Conservation (phyloP, 2,113 vertebrate genomes). For the Solea senegalensis region DNA sequence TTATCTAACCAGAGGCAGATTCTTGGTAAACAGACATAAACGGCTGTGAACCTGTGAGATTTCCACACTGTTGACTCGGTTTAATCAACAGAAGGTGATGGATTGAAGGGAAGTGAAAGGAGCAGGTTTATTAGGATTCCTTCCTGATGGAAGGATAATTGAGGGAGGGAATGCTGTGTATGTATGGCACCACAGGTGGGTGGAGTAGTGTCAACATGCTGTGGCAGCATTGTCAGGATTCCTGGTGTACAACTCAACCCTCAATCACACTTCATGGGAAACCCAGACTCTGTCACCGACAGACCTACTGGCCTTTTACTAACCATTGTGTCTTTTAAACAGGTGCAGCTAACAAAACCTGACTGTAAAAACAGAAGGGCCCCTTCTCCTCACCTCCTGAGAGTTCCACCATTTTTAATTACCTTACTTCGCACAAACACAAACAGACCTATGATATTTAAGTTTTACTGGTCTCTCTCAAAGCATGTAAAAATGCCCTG, state of each 20-base stretch:
- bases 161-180: constrained; percentile 57
- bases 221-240: constrained; percentile 68
- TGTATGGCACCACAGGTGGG: constrained; percentile 66
- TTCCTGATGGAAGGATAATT: constrained; percentile 75
- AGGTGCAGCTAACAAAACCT: constrained; percentile 3
- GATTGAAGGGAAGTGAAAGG: constrained; percentile 64
- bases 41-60: constrained; percentile 59
- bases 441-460: background rate
- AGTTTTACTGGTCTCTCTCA: background rate
- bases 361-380: constrained; percentile 27
- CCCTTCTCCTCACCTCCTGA: constrained; percentile 2
- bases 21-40: constrained; percentile 86
- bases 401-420: constrained; percentile 22
- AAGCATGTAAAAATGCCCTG: constrained; percentile 29
- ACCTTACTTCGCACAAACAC: background rate
- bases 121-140: constrained; percentile 78
- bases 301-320: background rate
- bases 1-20: constrained; percentile 71
- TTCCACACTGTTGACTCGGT: constrained; percentile 61
- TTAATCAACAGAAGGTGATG: constrained; percentile 59
- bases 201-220: constrained; percentile 61
- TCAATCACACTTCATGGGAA: constrained; percentile 49
- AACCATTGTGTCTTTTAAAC: constrained; percentile 1
- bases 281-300: constrained; percentile 17
- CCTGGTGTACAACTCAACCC: constrained; percentile 50